Evolutionary conservation across 1,140 invertebrate genomes (phyloP).

Genomic region (Drosophila teissieri): DNA sequence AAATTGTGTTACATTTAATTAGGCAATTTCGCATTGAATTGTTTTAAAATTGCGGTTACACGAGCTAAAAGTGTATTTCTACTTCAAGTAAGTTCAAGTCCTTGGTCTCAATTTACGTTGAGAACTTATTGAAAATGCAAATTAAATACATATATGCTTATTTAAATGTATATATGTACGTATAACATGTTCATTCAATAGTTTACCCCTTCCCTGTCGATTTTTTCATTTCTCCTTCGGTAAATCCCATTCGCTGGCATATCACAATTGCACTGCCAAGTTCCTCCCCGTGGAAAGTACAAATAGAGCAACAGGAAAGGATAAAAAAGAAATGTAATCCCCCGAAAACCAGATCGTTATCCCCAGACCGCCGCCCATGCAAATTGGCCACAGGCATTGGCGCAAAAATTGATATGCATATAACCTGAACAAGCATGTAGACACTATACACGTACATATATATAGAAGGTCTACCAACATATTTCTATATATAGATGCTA

Average conservation of each 20-base stretch:
- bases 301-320: conserved; percentile 29
- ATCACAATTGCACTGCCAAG: conserved; percentile 57
- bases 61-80: too few relatives aligned
- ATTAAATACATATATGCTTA: conserved; percentile 27
- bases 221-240: conserved; percentile 13
- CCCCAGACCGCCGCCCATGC: conserved; percentile 32
- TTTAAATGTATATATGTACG: background rate
- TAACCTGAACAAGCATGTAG: conserved; percentile 16
- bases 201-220: conserved; percentile 7
- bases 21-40: too few relatives aligned
- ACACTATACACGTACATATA: background rate
- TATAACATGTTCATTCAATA: background rate
- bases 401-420: conserved; percentile 52
- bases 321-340: conserved; percentile 1
- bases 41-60: too few relatives aligned
- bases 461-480: conserved; percentile 4
- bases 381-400: conserved; percentile 74
- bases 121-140: conserved; percentile 20
- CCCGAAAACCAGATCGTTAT: conserved; percentile 15
- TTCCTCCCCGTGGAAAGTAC: conserved; percentile 1
- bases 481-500: background rate
- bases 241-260: conserved; percentile 72
- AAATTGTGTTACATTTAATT: too few relatives aligned
- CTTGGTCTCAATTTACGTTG: background rate
- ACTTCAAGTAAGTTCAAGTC: background rate